phyloP scores from a whole-genome alignment of 2,888 invertebrate genomes.

The Atrina japonica region DNA sequence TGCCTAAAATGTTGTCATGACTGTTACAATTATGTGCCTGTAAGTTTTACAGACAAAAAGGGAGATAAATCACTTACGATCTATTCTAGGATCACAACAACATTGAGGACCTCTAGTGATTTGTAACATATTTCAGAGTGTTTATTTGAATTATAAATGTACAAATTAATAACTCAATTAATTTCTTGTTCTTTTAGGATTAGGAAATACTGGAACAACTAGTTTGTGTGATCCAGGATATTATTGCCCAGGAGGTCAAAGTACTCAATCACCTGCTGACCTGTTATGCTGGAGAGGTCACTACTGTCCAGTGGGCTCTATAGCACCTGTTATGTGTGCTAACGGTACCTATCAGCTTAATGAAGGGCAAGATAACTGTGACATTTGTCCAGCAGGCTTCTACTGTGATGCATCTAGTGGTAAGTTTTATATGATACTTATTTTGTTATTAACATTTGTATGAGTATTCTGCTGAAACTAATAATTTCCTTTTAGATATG shows the following conservation, averaged over 20 bases:
- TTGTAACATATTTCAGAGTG: too few species aligned
- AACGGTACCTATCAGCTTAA: conserved; percentile 76
- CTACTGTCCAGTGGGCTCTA: conserved; percentile 70
- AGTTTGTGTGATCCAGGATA: conserved; percentile 72
- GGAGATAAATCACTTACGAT: too few species aligned
- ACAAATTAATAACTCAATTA: too few species aligned
- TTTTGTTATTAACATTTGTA: neutral
- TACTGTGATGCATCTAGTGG: conserved; percentile 67
- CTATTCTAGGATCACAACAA: too few species aligned
- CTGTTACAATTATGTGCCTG: too few species aligned
- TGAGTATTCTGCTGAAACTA: too few species aligned
- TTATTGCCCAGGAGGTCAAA: conserved; percentile 78
- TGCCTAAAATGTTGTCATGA: too few species aligned
- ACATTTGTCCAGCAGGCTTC: conserved; percentile 74
- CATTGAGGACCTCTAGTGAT: too few species aligned
- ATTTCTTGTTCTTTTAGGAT: conserved; percentile 61
- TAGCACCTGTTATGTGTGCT: conserved; percentile 68
- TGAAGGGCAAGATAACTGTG: conserved; percentile 64
- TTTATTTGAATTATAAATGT: too few species aligned
- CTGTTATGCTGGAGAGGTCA: conserved; percentile 74
- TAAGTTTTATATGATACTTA: conserved; percentile 12
- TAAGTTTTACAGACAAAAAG: too few species aligned
- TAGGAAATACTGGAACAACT: conserved; percentile 70
- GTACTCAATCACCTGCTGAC: conserved; percentile 67
- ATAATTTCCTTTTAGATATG: too few species aligned